Percentiles rank a stretch among this genome's conserved stretches.
Conservation (phyloP, 1,140 invertebrate species). For the Plutomurus gul region DNA sequence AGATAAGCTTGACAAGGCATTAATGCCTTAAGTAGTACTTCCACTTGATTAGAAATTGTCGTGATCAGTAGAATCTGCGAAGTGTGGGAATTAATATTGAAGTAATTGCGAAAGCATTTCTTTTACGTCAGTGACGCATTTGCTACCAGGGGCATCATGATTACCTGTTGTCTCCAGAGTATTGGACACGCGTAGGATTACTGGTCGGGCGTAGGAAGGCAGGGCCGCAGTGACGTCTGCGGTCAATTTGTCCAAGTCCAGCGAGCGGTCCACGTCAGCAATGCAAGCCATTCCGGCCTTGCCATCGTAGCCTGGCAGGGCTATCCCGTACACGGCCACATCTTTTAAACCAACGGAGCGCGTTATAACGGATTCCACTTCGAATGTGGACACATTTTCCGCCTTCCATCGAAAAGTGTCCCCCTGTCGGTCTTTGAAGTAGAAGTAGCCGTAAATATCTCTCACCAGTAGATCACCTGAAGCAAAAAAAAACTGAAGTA, state of each 20-base stretch:
- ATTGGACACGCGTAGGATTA: constrained; percentile 82
- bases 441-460: constrained; percentile 91
- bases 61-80: background rate
- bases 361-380: constrained; percentile 91
- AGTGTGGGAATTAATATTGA: background rate
- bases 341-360: constrained; percentile 75
- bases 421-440: constrained; percentile 93
- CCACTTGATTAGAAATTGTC: background rate
- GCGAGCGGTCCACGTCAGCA: constrained; percentile 71
- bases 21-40: too few relatives aligned
- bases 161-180: constrained; percentile 81
- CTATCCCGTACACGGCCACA: constrained; percentile 82
- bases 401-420: constrained; percentile 97
- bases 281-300: constrained; percentile 96
- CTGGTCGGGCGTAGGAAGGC: constrained; percentile 82
- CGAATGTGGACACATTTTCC: constrained; percentile 98
- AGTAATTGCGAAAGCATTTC: background rate
- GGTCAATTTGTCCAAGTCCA: constrained; percentile 70
- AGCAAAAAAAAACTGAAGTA: constrained; percentile 51
- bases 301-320: constrained; percentile 69
- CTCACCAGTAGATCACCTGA: constrained; percentile 88
- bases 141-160: too few relatives aligned
- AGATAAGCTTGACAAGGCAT: too few relatives aligned
- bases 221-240: constrained; percentile 69
- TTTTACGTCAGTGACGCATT: background rate